Evolutionary conservation across 92 coral and sea anemone genomes (phyloP), one percentile per base, ranked within the genome.

Genomic region (Siderastrea siderea): DNA sequence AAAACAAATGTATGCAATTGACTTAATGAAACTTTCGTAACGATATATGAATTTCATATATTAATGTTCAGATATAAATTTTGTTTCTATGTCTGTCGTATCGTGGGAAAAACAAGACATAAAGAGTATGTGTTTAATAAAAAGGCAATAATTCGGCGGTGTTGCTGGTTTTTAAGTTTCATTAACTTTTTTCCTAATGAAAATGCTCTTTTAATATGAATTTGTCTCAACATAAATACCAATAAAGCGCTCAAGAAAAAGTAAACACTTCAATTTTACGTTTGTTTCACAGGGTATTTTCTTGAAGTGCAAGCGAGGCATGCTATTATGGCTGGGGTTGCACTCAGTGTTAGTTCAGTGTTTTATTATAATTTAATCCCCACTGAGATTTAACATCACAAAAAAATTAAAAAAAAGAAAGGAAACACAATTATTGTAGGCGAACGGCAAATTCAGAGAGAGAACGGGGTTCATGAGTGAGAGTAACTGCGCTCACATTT

Each of bases 31-130:
- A 38, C 71, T 52, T 80, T 65, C 38, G 61, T 54, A 16, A 14
- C 52, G 58, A 80, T 68, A n/a, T n/a, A n/a, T n/a, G n/a, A n/a
- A n/a, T n/a, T n/a, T n/a, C n/a, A n/a, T n/a, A n/a, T n/a, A n/a
- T n/a, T n/a, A n/a, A n/a, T n/a, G n/a, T n/a, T n/a, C n/a, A n/a
- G n/a, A n/a, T n/a, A 46, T 48, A 51, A 67, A 54, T 38, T 63
- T 4, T 16, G 73, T 26, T 51, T 44, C 44, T 14, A 50, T 67
- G 59, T 63, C 48, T 7, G 47, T 48, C 16, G 45, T 26, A 19
- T 14, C 84, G 84, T 80, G 84, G 65, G 84, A 80, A 80, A 79
- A 49, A 44, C 50, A 5, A 46, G 45, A 47, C 48, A 2, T 26
- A 51, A 64, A 13, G 6, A 49, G 50, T 5, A 51, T 43, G 75